Conservation (phyloP, 2,113 vertebrate species). For the Cairina moschata region DNA sequence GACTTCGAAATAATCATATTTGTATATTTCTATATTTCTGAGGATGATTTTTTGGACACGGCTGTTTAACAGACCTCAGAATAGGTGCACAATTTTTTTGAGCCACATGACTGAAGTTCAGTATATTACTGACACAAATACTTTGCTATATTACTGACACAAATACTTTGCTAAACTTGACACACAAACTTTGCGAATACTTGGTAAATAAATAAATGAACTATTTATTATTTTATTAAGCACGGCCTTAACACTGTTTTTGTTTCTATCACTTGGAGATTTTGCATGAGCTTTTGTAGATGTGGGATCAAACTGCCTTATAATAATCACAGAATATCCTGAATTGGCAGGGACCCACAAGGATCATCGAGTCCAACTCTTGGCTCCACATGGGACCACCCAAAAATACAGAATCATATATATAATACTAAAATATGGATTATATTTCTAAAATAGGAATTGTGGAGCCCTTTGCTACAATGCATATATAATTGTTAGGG, state of each 20-base stretch:
- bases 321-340: background rate
- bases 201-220: background rate
- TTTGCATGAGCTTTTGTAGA: background rate
- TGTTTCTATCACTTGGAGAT: background rate
- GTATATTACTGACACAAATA: background rate
- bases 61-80: background rate
- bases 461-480: background rate
- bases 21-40: background rate
- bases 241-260: background rate
- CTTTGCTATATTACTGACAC: background rate
- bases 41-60: background rate
- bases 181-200: background rate
- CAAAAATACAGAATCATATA: background rate
- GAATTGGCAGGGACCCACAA: background rate
- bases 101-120: background rate
- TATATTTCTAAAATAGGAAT: background rate
- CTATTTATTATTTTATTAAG: background rate
- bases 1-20: background rate
- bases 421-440: background rate
- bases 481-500: background rate
- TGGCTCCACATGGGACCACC: background rate
- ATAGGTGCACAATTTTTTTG: background rate
- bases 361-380: background rate
- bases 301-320: background rate
- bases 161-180: background rate